Conservation (phyloP, 2,888 invertebrate genomes). For the Germaria angustata region DNA sequence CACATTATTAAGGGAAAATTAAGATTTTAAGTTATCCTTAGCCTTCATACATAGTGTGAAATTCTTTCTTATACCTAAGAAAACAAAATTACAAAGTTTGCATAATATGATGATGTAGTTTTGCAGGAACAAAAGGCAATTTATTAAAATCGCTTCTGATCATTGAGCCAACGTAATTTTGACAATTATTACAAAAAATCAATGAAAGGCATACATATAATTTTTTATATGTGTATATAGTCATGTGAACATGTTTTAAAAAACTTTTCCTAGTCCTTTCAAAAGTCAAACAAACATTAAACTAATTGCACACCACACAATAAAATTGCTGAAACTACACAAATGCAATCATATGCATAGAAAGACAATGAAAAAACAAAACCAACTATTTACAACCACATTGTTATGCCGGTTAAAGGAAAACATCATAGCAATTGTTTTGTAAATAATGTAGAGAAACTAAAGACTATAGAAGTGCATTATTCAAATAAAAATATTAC, state of each 20-base stretch:
- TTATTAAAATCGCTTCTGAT: neutral
- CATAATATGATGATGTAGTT: neutral
- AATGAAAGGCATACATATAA: no score
- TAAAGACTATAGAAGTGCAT: no score
- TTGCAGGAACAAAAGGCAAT: neutral
- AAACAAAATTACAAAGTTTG: no score
- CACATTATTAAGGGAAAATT: no score
- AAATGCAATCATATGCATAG: neutral
- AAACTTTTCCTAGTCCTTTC: neutral
- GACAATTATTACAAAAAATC: no score
- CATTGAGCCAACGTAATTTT: neutral
- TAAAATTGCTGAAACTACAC: conserved; percentile 40
- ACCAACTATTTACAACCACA: conserved; percentile 16
- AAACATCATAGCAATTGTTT: no score
- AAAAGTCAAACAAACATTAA: conserved; percentile 42
- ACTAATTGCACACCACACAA: conserved; percentile 48
- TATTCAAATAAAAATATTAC: no score
- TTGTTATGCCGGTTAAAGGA: conserved; percentile 8
- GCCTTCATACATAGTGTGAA: no score
- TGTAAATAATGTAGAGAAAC: no score
- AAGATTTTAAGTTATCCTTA: no score
- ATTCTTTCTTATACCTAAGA: no score
- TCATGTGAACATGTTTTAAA: neutral
- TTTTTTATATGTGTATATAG: neutral
- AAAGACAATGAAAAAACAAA: neutral